Evolutionary conservation across 92 coral and sea anemone species (phyloP), one percentile per base, ranked within the genome.

Genomic region (Actinernus sp.): DNA sequence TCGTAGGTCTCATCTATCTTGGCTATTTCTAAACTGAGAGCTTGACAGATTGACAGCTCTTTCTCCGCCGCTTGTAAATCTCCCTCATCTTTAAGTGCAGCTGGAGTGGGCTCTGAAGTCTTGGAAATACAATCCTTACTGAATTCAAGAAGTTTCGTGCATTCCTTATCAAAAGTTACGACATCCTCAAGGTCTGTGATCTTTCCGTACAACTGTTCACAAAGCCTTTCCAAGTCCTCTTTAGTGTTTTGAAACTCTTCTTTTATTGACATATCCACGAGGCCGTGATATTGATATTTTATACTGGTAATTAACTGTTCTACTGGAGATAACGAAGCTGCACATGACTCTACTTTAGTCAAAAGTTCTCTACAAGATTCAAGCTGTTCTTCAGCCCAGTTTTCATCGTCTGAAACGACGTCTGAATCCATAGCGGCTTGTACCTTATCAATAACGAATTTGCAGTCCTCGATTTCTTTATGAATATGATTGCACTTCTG

Each of bases 331-430:
- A 84, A 44, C 14, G 33, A 19, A 30, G 61, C 21, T 16, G 32
- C 71, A 32, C 81, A 58, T 3, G 75, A 26, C 39, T 85, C 82
- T 19, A 78, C 52, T 49, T 56, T 78, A 3, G 65, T 39, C 4
- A 78, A 40, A 17, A 36, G 31, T 14, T 27, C 52, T 24, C 31
- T 46, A 30, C 34, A 59, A 9, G 28, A 29, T 22, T 46, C 71
- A 49, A 73, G 44, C 27, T 46, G 49, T 12, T 65, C 82, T 13
- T 48, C 46, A 19, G 70, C 62, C 65, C 84, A 75, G 45, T 33
- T 58, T 23, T 70, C 85, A 43, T 56, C 47, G 33, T 69, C 71
- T 21, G 33, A 64, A 31, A 58, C 10, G 18, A 27, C 62, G 13
- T 77, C 71, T 17, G 64, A 36, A 58, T 43, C 39, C 21, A 53